These are phyloP conservation scores for Myotis findleyi DNA, from an alignment of 2,797 vertebrate genomes.

Conservation along the genomic window DNA sequence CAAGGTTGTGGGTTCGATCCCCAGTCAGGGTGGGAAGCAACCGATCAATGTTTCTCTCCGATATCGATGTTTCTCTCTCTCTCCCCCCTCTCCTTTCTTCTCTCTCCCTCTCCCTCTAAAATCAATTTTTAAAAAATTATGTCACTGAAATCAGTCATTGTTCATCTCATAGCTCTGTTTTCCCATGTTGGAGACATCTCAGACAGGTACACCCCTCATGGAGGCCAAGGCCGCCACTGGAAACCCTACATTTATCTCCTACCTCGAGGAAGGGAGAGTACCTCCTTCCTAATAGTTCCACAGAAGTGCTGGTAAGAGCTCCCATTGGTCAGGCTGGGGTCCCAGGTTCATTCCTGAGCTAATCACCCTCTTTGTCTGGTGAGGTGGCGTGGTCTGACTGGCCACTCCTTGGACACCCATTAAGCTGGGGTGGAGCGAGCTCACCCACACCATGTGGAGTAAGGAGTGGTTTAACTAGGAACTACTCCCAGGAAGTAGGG, in stretches of 20 bases:
- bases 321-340: not conserved
- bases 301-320: not conserved
- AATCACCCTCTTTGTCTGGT: not conserved
- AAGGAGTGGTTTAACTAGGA: not conserved
- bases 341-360: not conserved
- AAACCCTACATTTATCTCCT: not conserved
- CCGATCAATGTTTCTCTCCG: too few relatives aligned
- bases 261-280: not conserved
- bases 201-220: not conserved
- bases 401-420: too few relatives aligned
- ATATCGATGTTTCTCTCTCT: too few relatives aligned
- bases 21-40: too few relatives aligned
- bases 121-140: not conserved
- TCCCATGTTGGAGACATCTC: not conserved
- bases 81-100: too few relatives aligned
- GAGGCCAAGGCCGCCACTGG: not conserved
- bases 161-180: not conserved
- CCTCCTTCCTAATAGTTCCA: not conserved
- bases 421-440: not conserved
- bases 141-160: not conserved
- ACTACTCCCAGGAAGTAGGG: not conserved
- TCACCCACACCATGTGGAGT: not conserved
- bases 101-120: too few relatives aligned
- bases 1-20: too few relatives aligned
- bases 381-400: not conserved